Evolutionary conservation across 1,140 invertebrate species (phyloP).

Genomic region (Anastrepha ludens): DNA sequence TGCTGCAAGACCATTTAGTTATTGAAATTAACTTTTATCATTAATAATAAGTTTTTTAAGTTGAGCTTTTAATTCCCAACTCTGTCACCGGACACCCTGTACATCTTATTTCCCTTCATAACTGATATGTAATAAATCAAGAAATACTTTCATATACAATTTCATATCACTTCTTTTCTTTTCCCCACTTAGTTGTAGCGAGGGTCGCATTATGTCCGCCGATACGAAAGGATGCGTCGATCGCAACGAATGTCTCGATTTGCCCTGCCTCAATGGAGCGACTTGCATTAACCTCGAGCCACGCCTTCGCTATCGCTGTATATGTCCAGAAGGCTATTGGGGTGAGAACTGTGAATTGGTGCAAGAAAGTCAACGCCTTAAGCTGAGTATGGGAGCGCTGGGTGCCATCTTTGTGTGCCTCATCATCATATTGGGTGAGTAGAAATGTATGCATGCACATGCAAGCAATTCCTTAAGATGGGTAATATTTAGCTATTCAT

Average conservation of each 20-base stretch:
- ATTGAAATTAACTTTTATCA: too few species aligned
- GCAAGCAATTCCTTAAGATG: too few species aligned
- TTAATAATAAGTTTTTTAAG: too few species aligned
- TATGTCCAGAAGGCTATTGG: constrained; percentile 79
- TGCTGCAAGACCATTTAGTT: too few species aligned
- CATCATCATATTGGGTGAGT: constrained; percentile 79
- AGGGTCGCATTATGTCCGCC: constrained; percentile 77
- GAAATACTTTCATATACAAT: too few species aligned
- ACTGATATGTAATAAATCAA: too few species aligned
- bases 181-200: constrained; percentile 75
- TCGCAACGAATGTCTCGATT: constrained; percentile 78
- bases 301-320: constrained; percentile 76
- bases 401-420: constrained; percentile 80
- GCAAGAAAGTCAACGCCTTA: constrained; percentile 79
- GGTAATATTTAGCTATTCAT: too few species aligned
- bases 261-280: constrained; percentile 79
- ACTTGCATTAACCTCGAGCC: constrained; percentile 78
- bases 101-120: too few species aligned
- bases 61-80: too few species aligned
- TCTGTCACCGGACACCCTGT: too few species aligned
- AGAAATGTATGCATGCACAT: constrained; percentile 1
- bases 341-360: constrained; percentile 81
- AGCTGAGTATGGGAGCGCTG: constrained; percentile 79
- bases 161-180: not conserved
- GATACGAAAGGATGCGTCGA: constrained; percentile 79